Percentiles rank a stretch among this genome's conserved stretches.
Conservation (phyloP, 2,113 vertebrate species). For the Solea senegalensis region DNA sequence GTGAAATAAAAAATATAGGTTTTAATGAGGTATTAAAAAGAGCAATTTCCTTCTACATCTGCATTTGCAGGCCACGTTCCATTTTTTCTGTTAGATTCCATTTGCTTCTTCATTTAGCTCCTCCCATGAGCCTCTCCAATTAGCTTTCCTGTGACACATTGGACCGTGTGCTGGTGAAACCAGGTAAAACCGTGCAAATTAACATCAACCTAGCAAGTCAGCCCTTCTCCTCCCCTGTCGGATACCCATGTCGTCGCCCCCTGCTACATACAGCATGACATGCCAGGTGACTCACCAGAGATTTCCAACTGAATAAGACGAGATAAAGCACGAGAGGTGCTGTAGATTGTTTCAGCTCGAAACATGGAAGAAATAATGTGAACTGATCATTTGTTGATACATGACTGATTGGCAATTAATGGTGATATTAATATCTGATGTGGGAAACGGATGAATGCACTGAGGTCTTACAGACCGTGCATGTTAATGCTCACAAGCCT, state of each 20-base stretch:
- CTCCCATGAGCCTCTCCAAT: not conserved
- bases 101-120: not conserved
- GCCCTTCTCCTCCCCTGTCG: too few species aligned
- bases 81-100: not conserved
- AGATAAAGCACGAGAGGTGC: not conserved
- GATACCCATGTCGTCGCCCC: too few species aligned
- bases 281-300: not conserved
- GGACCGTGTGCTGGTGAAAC: not conserved
- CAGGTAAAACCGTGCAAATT: not conserved
- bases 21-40: not conserved
- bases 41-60: not conserved
- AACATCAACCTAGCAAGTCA: too few species aligned
- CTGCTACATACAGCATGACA: too few species aligned
- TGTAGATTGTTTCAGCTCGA: not conserved
- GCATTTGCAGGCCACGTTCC: not conserved
- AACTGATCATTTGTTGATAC: conserved; percentile 11
- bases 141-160: not conserved
- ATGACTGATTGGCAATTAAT: conserved; percentile 24
- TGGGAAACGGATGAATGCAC: not conserved
- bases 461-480: conserved; percentile 5
- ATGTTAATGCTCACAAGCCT: not conserved
- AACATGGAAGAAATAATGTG: not conserved
- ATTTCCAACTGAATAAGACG: not conserved
- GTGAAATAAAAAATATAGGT: not conserved
- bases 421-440: conserved; percentile 5